Conservation (phyloP, 2,113 vertebrate species). For the Sclerurus mexicanus region DNA sequence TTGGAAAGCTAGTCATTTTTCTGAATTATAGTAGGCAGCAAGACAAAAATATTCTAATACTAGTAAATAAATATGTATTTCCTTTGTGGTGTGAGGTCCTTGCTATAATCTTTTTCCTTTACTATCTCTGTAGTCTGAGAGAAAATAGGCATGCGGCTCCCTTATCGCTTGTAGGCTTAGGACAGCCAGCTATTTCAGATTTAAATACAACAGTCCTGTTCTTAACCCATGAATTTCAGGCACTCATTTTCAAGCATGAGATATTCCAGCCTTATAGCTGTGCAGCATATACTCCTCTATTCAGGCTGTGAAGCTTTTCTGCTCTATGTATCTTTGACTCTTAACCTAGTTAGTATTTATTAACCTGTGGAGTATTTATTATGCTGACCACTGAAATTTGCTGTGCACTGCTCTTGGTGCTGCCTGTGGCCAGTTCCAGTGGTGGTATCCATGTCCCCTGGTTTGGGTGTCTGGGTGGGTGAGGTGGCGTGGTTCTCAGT, state of each 20-base stretch:
- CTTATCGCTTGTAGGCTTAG: conserved; percentile 27
- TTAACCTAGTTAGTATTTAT: neutral
- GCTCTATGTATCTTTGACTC: neutral
- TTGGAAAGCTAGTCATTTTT: conserved; percentile 9
- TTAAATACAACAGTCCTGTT: neutral
- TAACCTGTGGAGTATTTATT: neutral
- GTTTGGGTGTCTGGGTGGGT: neutral
- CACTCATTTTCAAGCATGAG: neutral
- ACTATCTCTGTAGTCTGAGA: conserved; percentile 25
- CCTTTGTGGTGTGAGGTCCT: conserved; percentile 9
- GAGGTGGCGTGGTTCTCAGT: neutral
- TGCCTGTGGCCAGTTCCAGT: neutral
- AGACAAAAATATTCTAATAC: conserved; percentile 6
- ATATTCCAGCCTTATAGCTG: neutral
- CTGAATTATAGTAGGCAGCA: conserved; percentile 25
- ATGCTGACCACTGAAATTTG: neutral
- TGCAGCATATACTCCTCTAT: neutral
- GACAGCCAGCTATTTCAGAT: conserved; percentile 26
- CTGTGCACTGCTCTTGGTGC: neutral
- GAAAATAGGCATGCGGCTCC: neutral
- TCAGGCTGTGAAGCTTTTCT: neutral
- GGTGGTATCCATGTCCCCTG: accelerated
- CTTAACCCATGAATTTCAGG: conserved; percentile 21
- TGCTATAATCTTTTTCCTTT: conserved; percentile 17
- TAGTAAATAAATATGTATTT: conserved; percentile 54